Evolutionary conservation across 2,113 vertebrate genomes (phyloP).

Genomic region (Gnathonemus longibarbis): DNA sequence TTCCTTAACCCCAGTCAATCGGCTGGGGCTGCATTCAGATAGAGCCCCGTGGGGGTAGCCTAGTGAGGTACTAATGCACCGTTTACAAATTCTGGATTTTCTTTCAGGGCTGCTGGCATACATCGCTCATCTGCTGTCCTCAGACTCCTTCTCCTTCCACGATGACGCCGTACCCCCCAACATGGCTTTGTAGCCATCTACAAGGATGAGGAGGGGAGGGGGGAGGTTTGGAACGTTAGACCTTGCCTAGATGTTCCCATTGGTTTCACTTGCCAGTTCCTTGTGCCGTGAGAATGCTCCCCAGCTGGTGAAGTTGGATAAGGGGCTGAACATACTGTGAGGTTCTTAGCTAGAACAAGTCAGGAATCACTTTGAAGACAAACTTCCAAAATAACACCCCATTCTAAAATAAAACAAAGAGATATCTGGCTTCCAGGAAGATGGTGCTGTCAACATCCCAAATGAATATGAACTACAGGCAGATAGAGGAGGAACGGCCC

Average conservation of each 20-base stretch:
- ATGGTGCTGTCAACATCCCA: constrained; percentile 23
- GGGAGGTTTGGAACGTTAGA: not conserved
- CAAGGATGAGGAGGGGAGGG: not conserved
- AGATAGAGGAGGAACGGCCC: constrained; percentile 3
- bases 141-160: not conserved
- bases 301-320: not conserved
- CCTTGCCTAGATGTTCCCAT: not conserved
- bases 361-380: not conserved
- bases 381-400: constrained; percentile 2
- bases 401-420: not conserved
- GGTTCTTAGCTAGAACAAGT: not conserved
- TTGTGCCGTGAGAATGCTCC: not conserved
- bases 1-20: not conserved
- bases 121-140: not conserved
- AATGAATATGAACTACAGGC: constrained; percentile 26
- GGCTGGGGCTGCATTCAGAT: not conserved
- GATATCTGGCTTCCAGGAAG: not conserved
- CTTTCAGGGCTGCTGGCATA: not conserved
- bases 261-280: not conserved
- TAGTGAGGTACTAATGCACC: not conserved
- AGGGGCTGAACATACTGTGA: not conserved
- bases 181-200: not conserved
- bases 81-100: not conserved
- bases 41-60: not conserved
- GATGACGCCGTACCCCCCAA: not conserved